A percentile compares a stretch with the other conserved stretches of the same genome.
phyloP scores from a whole-genome alignment of 2,113 vertebrate genomes.

The Acrocephalus kingi region DNA sequence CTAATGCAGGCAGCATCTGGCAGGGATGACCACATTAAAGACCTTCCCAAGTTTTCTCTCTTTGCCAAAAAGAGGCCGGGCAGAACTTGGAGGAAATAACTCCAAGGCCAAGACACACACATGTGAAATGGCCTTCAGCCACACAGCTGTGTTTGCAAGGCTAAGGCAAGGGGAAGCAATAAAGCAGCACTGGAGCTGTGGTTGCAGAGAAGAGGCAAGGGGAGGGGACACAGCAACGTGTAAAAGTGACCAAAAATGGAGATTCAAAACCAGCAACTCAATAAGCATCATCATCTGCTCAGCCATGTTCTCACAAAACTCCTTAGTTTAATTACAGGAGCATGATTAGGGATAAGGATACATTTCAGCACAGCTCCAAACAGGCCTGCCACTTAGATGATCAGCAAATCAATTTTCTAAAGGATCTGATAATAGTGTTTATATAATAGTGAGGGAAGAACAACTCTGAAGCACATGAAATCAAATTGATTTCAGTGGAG shows the following conservation, averaged over 20 bases:
- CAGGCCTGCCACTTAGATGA: neutral
- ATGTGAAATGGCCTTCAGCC: neutral
- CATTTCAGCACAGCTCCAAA: neutral
- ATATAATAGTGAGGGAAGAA: neutral
- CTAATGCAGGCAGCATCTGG: neutral
- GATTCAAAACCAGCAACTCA: neutral
- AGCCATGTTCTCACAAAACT: neutral
- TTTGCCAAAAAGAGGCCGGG: neutral
- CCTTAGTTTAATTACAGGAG: neutral
- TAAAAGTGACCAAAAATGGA: neutral
- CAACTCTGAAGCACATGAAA: neutral
- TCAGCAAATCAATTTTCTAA: neutral
- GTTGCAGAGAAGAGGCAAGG: neutral
- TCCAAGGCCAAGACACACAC: neutral
- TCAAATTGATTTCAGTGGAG: neutral
- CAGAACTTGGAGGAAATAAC: neutral
- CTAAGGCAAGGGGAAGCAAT: neutral
- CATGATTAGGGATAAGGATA: neutral
- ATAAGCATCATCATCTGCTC: neutral
- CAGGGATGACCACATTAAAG: neutral
- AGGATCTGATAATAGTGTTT: neutral
- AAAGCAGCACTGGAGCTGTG: neutral
- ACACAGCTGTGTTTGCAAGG: neutral
- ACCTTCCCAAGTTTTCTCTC: neutral
- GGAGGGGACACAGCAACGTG: accelerated